A percentile compares a stretch with the other conserved stretches of the same genome.
These are phyloP conservation scores for Zaprionus lachaisei DNA, from an alignment of 1,140 invertebrate species.

Conservation along the genomic window DNA sequence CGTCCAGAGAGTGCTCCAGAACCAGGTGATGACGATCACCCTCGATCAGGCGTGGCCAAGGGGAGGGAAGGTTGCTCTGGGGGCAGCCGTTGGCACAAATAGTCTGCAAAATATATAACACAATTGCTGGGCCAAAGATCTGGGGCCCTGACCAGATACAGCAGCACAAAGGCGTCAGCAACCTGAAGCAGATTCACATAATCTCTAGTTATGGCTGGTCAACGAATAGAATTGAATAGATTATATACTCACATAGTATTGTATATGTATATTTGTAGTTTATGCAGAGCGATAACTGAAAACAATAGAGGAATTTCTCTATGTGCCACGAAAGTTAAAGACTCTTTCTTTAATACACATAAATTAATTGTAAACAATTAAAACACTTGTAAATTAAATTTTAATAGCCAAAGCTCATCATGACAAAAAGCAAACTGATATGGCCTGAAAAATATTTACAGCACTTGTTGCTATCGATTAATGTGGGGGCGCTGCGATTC, in stretches of 20 bases:
- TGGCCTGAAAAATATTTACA: not conserved
- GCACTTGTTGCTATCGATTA: not conserved
- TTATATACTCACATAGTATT: slow-evolving; percentile 3
- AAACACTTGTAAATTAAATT: not conserved
- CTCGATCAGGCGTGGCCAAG: slow-evolving; percentile 29
- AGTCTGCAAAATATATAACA: slow-evolving; percentile 26
- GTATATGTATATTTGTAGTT: slow-evolving; percentile 3
- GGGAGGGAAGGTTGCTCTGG: slow-evolving; percentile 12
- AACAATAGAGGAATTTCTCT: not conserved
- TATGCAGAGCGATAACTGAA: slow-evolving; percentile 5
- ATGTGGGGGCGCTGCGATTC: not conserved
- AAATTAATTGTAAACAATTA: not conserved
- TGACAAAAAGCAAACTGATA: not conserved
- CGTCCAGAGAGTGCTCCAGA: slow-evolving; percentile 44
- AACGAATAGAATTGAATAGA: not conserved
- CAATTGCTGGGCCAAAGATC: slow-evolving; percentile 36
- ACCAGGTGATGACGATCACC: slow-evolving; percentile 64
- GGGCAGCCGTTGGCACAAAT: slow-evolving; percentile 9
- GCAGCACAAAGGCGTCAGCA: slow-evolving; percentile 43
- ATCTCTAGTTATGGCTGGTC: slow-evolving; percentile 29
- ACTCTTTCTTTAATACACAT: slow-evolving; percentile 4
- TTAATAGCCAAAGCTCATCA: not conserved
- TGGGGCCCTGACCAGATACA: slow-evolving; percentile 35
- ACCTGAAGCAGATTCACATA: slow-evolving; percentile 25
- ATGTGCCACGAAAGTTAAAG: not conserved